Base-by-base conservation (phyloP, 2,888 invertebrate species). In the Nezara viridula region DNA sequence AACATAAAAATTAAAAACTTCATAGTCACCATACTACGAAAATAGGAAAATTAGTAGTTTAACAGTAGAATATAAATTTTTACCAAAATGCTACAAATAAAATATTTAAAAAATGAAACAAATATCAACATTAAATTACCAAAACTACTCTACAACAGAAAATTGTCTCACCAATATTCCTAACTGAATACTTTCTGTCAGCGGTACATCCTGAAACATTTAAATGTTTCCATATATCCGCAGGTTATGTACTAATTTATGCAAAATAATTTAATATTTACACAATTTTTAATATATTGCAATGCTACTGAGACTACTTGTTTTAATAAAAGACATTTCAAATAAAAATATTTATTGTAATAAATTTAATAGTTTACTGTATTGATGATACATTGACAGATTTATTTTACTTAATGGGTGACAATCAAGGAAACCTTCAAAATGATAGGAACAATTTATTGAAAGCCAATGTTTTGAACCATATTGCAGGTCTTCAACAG, bases 161-260 rank as follows among this genome's bases (percentile, higher is more conserved):
- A 86, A 86, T 50, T 37, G 86, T 86, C 86, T 86, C 86, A 86
- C 86, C 86, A 21, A 52, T 32, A 86, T 12, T 86, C 32, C 86
- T 86, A 86, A 47, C 19, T 86, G 86, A 86, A 47, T 52, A 50
- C 40, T 52, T 86, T 86, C 86, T 86, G 86, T 52, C 86, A 49
- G n/a, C 86, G 21, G 50, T 86, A 86, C 86, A 27, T 21, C 86
- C 86, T 86, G 86, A 86, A 86, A 86, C 86, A 86, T 37, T 47
- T 47, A 49, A 86, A 50, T 85, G 44, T 73, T 73, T 73, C 66
- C 66, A 19, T 73, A 37, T 73, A 73, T 73, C 66, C 21, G 19
- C 14, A 73, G 16, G 16, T 66, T 16, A 32, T 44, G 44, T 16
- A 66, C 32, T 32, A 12, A 73, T 60, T 27, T 37, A 19, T 37